Evolutionary conservation across 2,797 vertebrate genomes (phyloP).

Genomic region (Eupleurogrammus muticus): DNA sequence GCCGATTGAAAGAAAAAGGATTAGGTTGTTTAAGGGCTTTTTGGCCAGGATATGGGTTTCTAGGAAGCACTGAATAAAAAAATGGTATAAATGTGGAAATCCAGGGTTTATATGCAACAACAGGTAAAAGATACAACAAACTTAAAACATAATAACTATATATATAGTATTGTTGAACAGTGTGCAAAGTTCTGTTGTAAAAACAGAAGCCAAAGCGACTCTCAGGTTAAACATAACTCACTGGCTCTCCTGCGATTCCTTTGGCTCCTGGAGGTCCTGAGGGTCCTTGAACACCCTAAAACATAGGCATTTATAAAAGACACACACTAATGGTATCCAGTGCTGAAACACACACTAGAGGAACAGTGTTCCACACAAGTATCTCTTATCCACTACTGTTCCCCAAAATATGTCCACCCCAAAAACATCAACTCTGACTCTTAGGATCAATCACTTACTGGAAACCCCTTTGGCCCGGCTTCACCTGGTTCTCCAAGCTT

Average conservation of each 20-base stretch:
- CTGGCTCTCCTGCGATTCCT: conserved; percentile 91
- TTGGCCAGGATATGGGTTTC: conserved; percentile 42
- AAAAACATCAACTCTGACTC: conserved; percentile 34
- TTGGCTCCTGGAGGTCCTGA: conserved; percentile 92
- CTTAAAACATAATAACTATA: background rate
- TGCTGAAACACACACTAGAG: conserved; percentile 8
- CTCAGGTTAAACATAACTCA: conserved; percentile 73
- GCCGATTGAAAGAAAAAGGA: conserved; percentile 49
- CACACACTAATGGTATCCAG: conserved; percentile 25
- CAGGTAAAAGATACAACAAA: background rate
- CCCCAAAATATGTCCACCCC: conserved; percentile 37
- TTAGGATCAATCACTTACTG: conserved; percentile 76
- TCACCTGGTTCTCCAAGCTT: conserved; percentile 79
- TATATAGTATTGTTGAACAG: background rate
- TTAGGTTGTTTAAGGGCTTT: conserved; percentile 55
- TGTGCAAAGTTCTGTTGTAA: background rate
- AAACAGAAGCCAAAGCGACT: background rate
- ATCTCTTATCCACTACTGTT: conserved; percentile 29
- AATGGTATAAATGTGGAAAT: conserved; percentile 34
- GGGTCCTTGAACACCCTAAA: conserved; percentile 90
- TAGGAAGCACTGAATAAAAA: conserved; percentile 29
- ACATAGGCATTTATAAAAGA: conserved; percentile 33
- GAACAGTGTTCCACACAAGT: conserved; percentile 22
- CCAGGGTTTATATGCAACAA: conserved; percentile 17
- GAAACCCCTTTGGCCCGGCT: conserved; percentile 79